Evolutionary conservation across 2,797 vertebrate species (phyloP).

Genomic region (Anabacerthia variegaticeps): DNA sequence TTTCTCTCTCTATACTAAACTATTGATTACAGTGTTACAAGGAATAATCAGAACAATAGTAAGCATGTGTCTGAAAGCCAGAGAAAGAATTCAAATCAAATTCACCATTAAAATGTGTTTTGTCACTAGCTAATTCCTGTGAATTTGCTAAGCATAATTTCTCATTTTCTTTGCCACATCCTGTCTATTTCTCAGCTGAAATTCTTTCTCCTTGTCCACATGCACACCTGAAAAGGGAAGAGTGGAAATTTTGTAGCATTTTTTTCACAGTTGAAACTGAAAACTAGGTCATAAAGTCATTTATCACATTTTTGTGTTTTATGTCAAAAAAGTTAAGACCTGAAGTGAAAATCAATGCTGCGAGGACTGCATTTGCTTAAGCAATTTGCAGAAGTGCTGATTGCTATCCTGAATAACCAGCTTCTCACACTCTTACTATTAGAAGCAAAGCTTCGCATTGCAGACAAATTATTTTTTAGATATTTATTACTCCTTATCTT

Average conservation of each 20-base stretch:
- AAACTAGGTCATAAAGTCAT: background rate
- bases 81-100: background rate
- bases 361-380: background rate
- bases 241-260: background rate
- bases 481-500: background rate
- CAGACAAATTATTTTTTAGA: background rate
- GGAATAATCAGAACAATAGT: background rate
- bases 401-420: background rate
- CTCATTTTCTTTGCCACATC: background rate
- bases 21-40: background rate
- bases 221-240: background rate
- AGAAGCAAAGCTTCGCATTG: background rate
- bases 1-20: background rate
- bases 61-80: background rate
- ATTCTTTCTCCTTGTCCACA: background rate
- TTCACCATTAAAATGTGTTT: background rate
- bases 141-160: background rate
- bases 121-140: background rate
- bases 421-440: background rate
- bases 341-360: background rate
- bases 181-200: background rate
- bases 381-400: background rate
- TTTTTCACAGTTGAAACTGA: background rate
- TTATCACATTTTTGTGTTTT: background rate
- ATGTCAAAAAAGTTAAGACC: background rate